These are phyloP conservation scores for Lethenteron reissneri DNA, from an alignment of 2,113 vertebrate genomes.

Conservation along the genomic window DNA sequence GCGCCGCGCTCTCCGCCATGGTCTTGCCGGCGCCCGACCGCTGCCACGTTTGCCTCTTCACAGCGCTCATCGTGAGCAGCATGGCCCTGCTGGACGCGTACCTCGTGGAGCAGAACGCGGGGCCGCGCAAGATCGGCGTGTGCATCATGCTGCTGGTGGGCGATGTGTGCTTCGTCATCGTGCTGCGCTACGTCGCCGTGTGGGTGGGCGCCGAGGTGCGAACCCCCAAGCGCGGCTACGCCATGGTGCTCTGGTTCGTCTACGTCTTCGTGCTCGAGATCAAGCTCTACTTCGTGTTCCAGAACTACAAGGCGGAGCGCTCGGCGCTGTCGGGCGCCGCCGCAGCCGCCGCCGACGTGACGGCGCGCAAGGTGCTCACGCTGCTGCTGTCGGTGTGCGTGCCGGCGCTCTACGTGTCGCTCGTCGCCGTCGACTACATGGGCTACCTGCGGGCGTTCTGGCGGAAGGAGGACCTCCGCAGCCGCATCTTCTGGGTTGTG, in stretches of 20 bases:
- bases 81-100: conserved; percentile 38
- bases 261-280: conserved; percentile 45
- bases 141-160: conserved; percentile 42
- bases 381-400: conserved; percentile 30
- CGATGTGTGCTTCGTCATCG: conserved; percentile 35
- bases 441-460: conserved; percentile 36
- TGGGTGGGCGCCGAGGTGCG: conserved; percentile 40
- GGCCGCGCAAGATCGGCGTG: conserved; percentile 33
- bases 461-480: conserved; percentile 35
- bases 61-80: conserved; percentile 37
- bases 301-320: conserved; percentile 40
- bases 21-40: conserved; percentile 4
- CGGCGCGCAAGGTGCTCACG: conserved; percentile 30
- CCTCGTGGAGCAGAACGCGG: conserved; percentile 39
- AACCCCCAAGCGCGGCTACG: conserved; percentile 33
- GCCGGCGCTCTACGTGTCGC: conserved; percentile 27
- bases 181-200: conserved; percentile 31
- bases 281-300: conserved; percentile 42
- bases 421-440: conserved; percentile 38
- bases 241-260: conserved; percentile 45
- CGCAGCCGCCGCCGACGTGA: conserved; percentile 16
- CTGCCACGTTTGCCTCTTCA: conserved; percentile 31
- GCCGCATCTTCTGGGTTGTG: conserved; percentile 40
- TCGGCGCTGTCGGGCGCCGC: conserved; percentile 19
- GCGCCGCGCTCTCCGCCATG: not conserved